phyloP scores from a whole-genome alignment of 2,113 vertebrate genomes.

The Python bivittatus region DNA sequence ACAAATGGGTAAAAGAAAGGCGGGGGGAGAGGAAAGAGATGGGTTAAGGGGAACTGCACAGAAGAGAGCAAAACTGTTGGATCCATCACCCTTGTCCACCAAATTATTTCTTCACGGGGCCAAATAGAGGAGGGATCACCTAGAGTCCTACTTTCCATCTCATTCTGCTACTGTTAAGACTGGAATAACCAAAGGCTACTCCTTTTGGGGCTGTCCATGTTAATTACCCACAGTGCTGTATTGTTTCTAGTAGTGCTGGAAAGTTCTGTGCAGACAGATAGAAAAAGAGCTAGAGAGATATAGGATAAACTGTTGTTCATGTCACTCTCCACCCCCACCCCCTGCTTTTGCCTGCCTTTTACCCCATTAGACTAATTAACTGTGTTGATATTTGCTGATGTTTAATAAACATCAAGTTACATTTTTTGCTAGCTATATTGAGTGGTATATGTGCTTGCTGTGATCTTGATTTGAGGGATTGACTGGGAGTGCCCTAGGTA shows the following conservation, averaged over 20 bases:
- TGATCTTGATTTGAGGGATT: background rate
- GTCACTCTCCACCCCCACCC: background rate
- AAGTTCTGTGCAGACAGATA: background rate
- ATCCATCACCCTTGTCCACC: no score
- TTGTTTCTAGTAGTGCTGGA: background rate
- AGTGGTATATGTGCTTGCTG: background rate
- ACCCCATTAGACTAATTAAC: background rate
- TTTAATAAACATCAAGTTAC: background rate
- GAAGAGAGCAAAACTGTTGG: no score
- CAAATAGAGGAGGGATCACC: background rate
- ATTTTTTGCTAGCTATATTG: background rate
- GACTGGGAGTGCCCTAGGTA: background rate
- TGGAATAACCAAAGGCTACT: background rate
- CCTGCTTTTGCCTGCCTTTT: background rate
- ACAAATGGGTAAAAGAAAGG: background rate
- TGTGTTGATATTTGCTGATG: background rate
- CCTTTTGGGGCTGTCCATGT: background rate
- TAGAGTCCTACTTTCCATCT: background rate
- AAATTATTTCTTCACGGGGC: background rate
- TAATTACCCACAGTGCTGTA: no score
- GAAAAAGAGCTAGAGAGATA: background rate
- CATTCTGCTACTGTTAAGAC: background rate
- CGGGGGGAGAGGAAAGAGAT: background rate
- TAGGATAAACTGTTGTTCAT: background rate
- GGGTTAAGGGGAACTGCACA: background rate